A percentile compares a stretch with the other conserved stretches of the same genome.
phyloP scores from a whole-genome alignment of 2,888 invertebrate species.

The Nysson spinosus region DNA sequence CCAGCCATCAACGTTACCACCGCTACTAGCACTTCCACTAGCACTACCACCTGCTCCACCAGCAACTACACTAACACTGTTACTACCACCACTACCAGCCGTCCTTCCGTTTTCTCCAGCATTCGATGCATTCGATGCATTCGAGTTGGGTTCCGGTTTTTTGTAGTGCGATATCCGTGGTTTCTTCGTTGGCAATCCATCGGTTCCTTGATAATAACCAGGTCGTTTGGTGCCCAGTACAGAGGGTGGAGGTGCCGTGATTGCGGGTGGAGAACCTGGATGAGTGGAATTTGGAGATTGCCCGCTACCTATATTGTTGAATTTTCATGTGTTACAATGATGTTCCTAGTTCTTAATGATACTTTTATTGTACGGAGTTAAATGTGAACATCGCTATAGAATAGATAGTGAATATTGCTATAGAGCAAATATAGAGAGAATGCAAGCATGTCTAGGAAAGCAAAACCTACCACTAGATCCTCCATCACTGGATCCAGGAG shows the following conservation, averaged over 20 bases:
- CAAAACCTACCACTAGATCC: slow-evolving; percentile 81
- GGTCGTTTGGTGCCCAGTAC: slow-evolving; percentile 81
- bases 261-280: slow-evolving; percentile 85
- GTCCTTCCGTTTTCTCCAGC: slow-evolving; percentile 63
- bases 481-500: slow-evolving; percentile 91
- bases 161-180: slow-evolving; percentile 92
- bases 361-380: neutral
- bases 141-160: slow-evolving; percentile 79
- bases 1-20: slow-evolving; percentile 45
- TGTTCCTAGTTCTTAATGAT: too few relatives aligned
- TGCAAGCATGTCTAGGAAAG: neutral
- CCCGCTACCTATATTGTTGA: slow-evolving; percentile 84
- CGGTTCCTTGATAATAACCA: slow-evolving; percentile 81
- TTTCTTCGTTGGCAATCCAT: slow-evolving; percentile 84
- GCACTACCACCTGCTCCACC: slow-evolving; percentile 28
- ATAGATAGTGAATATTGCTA: too few relatives aligned
- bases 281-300: slow-evolving; percentile 88
- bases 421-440: neutral
- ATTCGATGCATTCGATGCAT: too few relatives aligned
- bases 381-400: too few relatives aligned
- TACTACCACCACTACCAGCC: slow-evolving; percentile 53
- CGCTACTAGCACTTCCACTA: slow-evolving; percentile 35
- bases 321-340: too few relatives aligned
- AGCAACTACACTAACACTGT: slow-evolving; percentile 22
- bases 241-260: slow-evolving; percentile 76